These are phyloP conservation scores for Rhamnusium bicolor DNA, from an alignment of 2,888 invertebrate species.

Conservation along the genomic window DNA sequence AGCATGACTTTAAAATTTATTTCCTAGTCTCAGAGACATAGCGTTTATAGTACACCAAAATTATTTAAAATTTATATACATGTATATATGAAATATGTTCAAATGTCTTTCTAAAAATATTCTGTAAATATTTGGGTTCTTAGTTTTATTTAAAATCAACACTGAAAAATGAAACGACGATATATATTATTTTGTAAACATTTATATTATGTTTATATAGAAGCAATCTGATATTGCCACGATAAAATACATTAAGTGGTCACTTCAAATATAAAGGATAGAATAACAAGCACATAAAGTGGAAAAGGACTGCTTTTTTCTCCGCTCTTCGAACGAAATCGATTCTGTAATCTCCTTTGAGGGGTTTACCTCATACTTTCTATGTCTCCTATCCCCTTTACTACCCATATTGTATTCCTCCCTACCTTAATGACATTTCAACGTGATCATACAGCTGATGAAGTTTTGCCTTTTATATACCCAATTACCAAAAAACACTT, in stretches of 20 bases:
- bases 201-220: slow-evolving; percentile 64
- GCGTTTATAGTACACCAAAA: no score
- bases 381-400: slow-evolving; percentile 52
- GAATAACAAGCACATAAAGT: slow-evolving; percentile 69
- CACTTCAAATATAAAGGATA: slow-evolving; percentile 69
- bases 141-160: not conserved
- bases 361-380: slow-evolving; percentile 61
- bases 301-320: slow-evolving; percentile 58
- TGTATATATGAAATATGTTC: no score
- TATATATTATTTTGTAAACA: slow-evolving; percentile 42
- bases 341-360: slow-evolving; percentile 67
- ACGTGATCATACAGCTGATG: slow-evolving; percentile 48
- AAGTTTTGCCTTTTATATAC: slow-evolving; percentile 42
- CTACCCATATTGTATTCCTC: slow-evolving; percentile 55
- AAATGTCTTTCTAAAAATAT: no score
- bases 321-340: slow-evolving; percentile 64
- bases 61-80: no score
- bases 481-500: slow-evolving; percentile 32
- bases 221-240: slow-evolving; percentile 66
- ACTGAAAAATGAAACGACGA: not conserved
- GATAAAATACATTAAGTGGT: slow-evolving; percentile 69
- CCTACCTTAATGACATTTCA: slow-evolving; percentile 53
- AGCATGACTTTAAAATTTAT: no score
- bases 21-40: no score
- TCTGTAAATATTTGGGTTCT: no score